Conservation (phyloP, 2,113 vertebrate species). For the Lagopus leucura region DNA sequence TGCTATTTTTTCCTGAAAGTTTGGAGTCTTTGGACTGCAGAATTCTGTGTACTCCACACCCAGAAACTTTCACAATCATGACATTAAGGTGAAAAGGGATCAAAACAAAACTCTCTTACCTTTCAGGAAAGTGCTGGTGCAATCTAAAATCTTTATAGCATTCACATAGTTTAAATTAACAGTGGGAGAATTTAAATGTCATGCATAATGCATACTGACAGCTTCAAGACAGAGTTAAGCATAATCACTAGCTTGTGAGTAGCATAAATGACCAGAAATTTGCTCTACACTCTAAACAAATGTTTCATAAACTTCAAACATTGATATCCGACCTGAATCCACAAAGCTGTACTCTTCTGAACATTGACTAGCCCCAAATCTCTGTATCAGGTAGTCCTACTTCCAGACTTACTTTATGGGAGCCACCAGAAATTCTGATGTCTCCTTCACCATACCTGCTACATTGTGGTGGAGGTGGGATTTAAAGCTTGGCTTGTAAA, state of each 20-base stretch:
- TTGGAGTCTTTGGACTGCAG: not conserved
- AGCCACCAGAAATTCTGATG: rapidly evolving
- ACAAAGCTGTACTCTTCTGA: not conserved
- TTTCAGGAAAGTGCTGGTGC: not conserved
- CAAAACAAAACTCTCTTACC: not conserved
- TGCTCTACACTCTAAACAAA: not conserved
- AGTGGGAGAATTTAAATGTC: not conserved
- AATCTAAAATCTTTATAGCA: not conserved
- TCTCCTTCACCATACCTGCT: not conserved
- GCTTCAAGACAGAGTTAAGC: not conserved
- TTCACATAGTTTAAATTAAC: not conserved
- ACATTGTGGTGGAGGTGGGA: not conserved
- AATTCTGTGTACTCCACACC: not conserved
- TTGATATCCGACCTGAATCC: not conserved
- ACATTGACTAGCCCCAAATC: rapidly evolving
- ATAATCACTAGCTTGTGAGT: not conserved
- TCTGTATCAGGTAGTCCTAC: not conserved
- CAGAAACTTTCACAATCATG: not conserved
- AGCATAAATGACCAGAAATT: not conserved
- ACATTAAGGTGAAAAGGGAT: not conserved
- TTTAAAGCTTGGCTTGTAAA: not conserved
- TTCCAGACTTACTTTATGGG: not conserved
- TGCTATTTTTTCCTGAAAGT: not conserved
- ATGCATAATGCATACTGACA: not conserved
- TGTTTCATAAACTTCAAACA: not conserved